Evolutionary conservation across 2,797 vertebrate genomes (phyloP).

Genomic region (Megalops cyprinoides): DNA sequence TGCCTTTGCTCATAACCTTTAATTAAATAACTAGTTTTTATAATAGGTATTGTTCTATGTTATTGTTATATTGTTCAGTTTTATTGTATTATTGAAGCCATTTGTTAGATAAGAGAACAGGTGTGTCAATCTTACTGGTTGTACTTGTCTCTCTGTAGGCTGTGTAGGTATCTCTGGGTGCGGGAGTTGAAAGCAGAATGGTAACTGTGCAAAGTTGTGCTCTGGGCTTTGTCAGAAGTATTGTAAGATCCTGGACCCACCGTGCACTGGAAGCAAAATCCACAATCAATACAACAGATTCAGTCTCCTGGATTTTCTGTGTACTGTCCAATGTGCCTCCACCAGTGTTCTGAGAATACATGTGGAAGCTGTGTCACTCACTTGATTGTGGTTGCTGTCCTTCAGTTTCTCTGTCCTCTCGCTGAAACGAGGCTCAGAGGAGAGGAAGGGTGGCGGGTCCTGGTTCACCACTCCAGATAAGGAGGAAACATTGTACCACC

Average conservation of each 20-base stretch:
- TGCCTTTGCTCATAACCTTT: too few species aligned
- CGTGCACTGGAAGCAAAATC: slow-evolving; percentile 6
- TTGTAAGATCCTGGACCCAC: slow-evolving; percentile 7
- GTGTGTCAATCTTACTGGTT: slow-evolving; percentile 18
- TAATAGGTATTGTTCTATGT: too few species aligned
- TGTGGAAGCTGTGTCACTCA: background rate
- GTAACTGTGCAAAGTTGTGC: background rate
- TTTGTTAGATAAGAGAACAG: background rate
- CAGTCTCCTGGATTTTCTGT: too few species aligned
- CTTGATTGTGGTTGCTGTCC: background rate
- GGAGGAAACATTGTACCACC: background rate
- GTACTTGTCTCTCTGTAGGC: slow-evolving; percentile 2
- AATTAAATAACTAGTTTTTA: too few species aligned
- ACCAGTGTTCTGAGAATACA: too few species aligned
- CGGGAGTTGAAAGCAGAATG: slow-evolving; percentile 18
- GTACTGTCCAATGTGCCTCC: too few species aligned
- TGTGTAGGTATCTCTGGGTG: slow-evolving; percentile 5
- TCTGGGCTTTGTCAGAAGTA: background rate
- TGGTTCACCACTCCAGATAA: background rate
- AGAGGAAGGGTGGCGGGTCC: background rate
- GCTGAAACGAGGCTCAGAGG: background rate
- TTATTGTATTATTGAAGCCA: background rate
- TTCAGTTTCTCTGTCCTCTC: background rate
- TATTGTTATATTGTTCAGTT: background rate
- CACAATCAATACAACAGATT: background rate